Conservation (phyloP, 2,888 invertebrate genomes). For the Agapostemon virescens region DNA sequence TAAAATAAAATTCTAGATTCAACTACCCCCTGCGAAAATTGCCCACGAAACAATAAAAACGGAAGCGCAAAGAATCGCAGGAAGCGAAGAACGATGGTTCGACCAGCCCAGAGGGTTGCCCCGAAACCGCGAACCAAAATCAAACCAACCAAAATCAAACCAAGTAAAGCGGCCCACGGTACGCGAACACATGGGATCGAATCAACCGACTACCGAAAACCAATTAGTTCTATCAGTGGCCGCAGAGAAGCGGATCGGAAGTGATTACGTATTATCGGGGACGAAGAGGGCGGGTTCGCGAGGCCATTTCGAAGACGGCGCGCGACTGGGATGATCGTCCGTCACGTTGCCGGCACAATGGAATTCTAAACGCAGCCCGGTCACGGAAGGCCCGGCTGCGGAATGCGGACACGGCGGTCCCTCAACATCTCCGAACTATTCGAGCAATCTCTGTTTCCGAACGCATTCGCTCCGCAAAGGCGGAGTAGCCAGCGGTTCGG, state of each 20-base stretch:
- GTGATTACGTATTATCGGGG: constrained; percentile 23
- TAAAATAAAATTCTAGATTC: too few relatives aligned
- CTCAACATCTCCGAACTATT: constrained; percentile 5
- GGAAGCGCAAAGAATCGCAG: too few relatives aligned
- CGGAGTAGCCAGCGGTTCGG: not conserved
- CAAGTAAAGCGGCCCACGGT: not conserved
- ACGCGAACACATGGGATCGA: not conserved
- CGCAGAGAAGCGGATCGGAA: constrained; percentile 4
- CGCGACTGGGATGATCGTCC: constrained; percentile 7
- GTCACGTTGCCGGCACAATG: constrained; percentile 1
- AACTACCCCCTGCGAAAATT: not conserved
- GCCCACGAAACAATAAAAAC: not conserved
- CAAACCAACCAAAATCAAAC: constrained; percentile 5
- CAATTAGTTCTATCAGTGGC: constrained; percentile 4
- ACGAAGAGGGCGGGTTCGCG: not conserved
- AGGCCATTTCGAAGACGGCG: not conserved
- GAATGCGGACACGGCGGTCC: constrained; percentile 10
- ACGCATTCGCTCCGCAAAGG: not conserved
- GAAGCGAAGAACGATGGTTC: too few relatives aligned
- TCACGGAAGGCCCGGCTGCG: constrained; percentile 1
- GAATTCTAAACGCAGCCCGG: not conserved
- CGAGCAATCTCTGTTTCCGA: constrained; percentile 5
- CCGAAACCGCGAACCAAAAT: constrained; percentile 1
- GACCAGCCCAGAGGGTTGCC: not conserved
- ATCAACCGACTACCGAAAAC: not conserved